A percentile compares a stretch with the other conserved stretches of the same genome.
Conservation (phyloP, 1,140 invertebrate species). For the Hermetia illucens region DNA sequence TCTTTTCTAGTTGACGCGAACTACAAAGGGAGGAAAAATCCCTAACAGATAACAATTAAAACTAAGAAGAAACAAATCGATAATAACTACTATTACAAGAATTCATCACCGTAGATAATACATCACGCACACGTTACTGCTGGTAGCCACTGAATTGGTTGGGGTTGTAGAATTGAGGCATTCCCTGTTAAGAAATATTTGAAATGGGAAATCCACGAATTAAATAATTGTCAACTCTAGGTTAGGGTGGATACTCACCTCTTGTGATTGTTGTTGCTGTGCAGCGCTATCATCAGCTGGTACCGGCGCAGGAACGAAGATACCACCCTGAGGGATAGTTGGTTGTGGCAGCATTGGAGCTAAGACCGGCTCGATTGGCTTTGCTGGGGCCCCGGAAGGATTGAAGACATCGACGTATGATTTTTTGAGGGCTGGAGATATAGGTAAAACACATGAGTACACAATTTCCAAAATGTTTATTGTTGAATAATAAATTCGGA, state of each 20-base stretch:
- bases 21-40: too few relatives aligned
- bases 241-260: neutral
- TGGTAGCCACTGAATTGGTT: constrained; percentile 1
- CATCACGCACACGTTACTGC: neutral
- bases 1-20: too few relatives aligned
- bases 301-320: constrained; percentile 26
- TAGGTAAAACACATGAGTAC: too few relatives aligned
- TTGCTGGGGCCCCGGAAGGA: constrained; percentile 38
- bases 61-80: too few relatives aligned
- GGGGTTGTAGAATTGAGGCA: neutral
- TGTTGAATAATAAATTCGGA: neutral
- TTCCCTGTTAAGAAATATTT: neutral
- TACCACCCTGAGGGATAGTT: constrained; percentile 22
- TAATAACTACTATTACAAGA: too few relatives aligned
- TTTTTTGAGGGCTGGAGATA: constrained; percentile 49
- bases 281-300: neutral
- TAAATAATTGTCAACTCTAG: neutral
- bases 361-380: constrained; percentile 32
- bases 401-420: constrained; percentile 81
- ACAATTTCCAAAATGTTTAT: neutral
- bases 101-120: too few relatives aligned
- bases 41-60: too few relatives aligned
- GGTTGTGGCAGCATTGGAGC: constrained; percentile 33
- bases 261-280: neutral
- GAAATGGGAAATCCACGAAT: neutral